Evolutionary conservation across 1,140 invertebrate genomes (phyloP), one percentile per base, ranked within the genome.

Genomic region (Ceratosolen solmsi): DNA sequence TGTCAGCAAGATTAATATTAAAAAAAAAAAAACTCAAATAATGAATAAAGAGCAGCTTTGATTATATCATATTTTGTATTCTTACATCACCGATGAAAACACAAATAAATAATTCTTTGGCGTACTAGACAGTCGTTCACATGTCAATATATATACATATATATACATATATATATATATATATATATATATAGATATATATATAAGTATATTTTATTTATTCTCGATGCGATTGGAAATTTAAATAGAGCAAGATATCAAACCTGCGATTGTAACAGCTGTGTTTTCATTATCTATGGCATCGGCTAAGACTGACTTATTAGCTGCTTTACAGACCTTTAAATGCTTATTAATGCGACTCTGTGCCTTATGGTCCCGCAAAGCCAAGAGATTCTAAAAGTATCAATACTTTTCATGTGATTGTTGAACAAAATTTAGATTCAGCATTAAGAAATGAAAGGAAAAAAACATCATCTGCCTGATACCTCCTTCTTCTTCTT

Each of bases 301-400:
- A 93, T 97, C 96, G 74, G 94, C 94, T 78, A 97, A 90, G 5
- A 96, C 96, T 11, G 96, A 95, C 89, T 97, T 96, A 88, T 97
- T 97, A 0, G 96, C 96, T 73, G 96, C 96, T 92, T 98, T 98
- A 33, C 96, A 97, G 3, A 96, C 92, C 88, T 94, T 94, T 82
- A 95, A 92, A 92, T 95, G 95, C 76, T 94, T 93, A 85, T 93
- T 93, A 83, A 95, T 95, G 83, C 94, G 94, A 81, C 93, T 93
- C 84, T 94, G 92, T n/a, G 94, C 93, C 88, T 95, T 95, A 30
- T 95, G 94, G 86, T 95, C 94, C 49, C 97, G 90, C 86, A 97
- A 92, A 33, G 95, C 94, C 73, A 96, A 87, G 36, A 98, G 89
- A 87, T 94, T 92, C 92, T 93, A 83, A 70, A 77, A 73, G 71